phyloP scores from a whole-genome alignment of 2,113 vertebrate genomes.

The Vidua chalybeata region DNA sequence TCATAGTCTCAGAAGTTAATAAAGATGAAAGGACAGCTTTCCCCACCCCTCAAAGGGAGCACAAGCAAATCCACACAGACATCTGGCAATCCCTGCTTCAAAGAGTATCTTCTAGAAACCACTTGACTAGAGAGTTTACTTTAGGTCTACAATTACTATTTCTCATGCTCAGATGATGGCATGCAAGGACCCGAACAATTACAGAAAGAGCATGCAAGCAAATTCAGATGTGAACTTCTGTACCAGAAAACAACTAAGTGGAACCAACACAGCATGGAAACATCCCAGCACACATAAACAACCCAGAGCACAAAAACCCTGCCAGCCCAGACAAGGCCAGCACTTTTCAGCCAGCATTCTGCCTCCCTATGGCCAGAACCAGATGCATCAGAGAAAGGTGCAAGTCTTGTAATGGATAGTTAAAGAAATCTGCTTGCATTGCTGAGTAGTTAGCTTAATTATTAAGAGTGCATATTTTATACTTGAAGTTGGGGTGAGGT shows the following conservation, averaged over 20 bases:
- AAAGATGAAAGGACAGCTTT: neutral
- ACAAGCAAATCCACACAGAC: neutral
- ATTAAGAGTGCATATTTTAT: neutral
- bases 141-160: neutral
- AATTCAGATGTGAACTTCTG: neutral
- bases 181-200: neutral
- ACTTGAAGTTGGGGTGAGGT: neutral
- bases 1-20: neutral
- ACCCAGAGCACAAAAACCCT: neutral
- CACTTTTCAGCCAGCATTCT: neutral
- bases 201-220: neutral
- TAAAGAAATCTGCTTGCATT: neutral
- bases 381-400: constrained; percentile 62
- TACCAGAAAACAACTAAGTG: neutral
- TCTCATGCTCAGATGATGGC: neutral
- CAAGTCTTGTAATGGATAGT: neutral
- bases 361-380: neutral
- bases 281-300: neutral
- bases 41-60: neutral
- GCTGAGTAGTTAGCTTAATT: neutral
- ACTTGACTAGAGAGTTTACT: neutral
- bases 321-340: neutral
- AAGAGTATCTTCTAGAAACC: neutral
- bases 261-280: neutral
- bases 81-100: neutral